Conservation (phyloP, 2,888 invertebrate species). For the Drepana falcataria region DNA sequence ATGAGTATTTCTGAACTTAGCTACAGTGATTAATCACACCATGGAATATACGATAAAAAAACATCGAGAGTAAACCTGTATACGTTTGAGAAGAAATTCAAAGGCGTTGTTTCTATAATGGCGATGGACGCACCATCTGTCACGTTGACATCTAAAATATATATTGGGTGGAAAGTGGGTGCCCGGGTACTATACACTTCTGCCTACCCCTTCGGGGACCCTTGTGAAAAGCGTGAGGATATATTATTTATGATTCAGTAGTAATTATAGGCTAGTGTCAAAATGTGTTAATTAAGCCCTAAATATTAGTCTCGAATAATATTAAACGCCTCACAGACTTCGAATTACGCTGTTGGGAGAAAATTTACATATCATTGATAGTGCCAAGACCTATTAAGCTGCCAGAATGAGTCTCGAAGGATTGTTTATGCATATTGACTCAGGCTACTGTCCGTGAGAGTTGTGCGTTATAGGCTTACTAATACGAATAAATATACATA, state of each 20-base stretch:
- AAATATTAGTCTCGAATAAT: not conserved
- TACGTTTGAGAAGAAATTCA: no score
- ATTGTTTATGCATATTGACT: not conserved
- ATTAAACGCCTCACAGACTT: not conserved
- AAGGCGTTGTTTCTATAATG: no score
- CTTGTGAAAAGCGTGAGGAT: not conserved
- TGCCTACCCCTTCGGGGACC: no score
- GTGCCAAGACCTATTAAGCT: constrained; percentile 1
- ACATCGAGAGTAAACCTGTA: no score
- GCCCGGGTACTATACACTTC: no score
- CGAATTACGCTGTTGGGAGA: not conserved
- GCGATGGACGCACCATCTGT: no score
- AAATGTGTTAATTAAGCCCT: constrained; percentile 1
- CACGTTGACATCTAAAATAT: no score
- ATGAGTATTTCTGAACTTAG: no score
- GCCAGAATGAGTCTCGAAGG: not conserved
- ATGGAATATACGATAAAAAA: no score
- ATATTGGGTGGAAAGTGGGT: no score
- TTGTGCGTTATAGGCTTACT: not conserved
- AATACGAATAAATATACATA: not conserved
- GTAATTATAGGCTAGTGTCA: not conserved
- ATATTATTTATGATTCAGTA: not conserved
- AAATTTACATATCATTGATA: constrained; percentile 1
- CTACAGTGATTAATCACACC: no score
- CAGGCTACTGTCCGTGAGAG: not conserved